Conservation (phyloP, 2,888 invertebrate species). For the Drosophila conformis region DNA sequence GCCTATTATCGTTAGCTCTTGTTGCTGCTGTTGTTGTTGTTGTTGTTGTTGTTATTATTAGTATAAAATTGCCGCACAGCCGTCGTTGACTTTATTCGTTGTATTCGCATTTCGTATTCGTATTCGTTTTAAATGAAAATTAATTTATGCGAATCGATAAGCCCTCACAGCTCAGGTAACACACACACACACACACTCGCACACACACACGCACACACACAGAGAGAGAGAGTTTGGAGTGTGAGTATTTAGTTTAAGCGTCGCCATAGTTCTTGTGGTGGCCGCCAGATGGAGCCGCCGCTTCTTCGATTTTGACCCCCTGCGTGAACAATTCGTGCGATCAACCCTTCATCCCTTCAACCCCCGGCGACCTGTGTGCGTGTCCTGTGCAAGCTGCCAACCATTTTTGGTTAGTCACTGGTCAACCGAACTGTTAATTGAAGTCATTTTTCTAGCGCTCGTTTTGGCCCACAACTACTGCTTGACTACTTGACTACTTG, state of each 20-base stretch:
- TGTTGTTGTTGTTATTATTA: slow-evolving; percentile 30
- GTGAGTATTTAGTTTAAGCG: slow-evolving; percentile 32
- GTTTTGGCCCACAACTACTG: slow-evolving; percentile 47
- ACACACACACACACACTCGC: slow-evolving; percentile 13
- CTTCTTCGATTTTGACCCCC: slow-evolving; percentile 45
- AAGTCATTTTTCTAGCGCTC: slow-evolving; percentile 75
- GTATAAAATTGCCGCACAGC: slow-evolving; percentile 50
- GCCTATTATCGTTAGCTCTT: slow-evolving; percentile 55
- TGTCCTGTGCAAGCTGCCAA: slow-evolving; percentile 40
- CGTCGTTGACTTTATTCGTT: slow-evolving; percentile 70
- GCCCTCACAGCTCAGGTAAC: slow-evolving; percentile 34
- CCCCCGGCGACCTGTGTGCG: slow-evolving; percentile 37
- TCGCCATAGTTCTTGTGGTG: slow-evolving; percentile 18
- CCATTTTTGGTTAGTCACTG: slow-evolving; percentile 74
- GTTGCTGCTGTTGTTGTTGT: slow-evolving; percentile 27
- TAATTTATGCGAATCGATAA: slow-evolving; percentile 80
- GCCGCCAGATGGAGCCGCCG: slow-evolving; percentile 56
- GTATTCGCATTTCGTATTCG: slow-evolving; percentile 59
- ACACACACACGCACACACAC: not conserved
- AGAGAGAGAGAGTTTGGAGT: not conserved
- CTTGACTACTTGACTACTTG: slow-evolving; percentile 18
- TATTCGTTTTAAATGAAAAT: slow-evolving; percentile 79
- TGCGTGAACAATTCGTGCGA: slow-evolving; percentile 11
- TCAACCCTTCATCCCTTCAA: slow-evolving; percentile 57
- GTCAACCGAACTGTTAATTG: slow-evolving; percentile 71